Conservation (phyloP, 2,113 vertebrate genomes). For the Zosterops lateralis region DNA sequence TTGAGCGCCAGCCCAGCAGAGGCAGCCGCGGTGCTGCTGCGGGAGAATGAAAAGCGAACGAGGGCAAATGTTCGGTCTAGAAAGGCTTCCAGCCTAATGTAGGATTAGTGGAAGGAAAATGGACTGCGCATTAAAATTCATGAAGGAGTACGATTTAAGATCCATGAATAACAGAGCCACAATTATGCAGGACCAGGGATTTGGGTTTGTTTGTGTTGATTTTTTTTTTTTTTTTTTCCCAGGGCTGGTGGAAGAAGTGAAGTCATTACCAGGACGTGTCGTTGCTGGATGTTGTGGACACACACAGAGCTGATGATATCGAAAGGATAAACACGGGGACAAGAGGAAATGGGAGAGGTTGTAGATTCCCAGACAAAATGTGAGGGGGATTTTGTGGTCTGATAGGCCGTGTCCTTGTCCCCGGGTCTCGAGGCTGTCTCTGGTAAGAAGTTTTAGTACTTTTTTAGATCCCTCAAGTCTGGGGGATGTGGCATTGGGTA, state of each 20-base stretch:
- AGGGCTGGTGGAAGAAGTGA: slow-evolving; percentile 60
- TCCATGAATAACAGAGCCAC: slow-evolving; percentile 62
- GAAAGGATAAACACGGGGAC: not conserved
- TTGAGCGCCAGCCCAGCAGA: not conserved
- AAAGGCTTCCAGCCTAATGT: slow-evolving; percentile 50
- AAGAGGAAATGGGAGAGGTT: not conserved
- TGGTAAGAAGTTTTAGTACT: not conserved
- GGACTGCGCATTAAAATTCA: slow-evolving; percentile 72
- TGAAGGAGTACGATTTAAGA: slow-evolving; percentile 57
- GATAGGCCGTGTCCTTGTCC: not conserved
- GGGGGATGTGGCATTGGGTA: rapidly evolving
- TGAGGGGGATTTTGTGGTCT: rapidly evolving
- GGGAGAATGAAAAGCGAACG: slow-evolving; percentile 2
- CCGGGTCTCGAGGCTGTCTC: not conserved
- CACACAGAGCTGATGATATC: rapidly evolving
- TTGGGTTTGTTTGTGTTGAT: not conserved
- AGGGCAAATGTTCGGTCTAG: not conserved
- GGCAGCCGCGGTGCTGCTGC: not conserved
- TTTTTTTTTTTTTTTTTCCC: slow-evolving; percentile 9
- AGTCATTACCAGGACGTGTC: slow-evolving; percentile 35
- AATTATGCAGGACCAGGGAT: slow-evolving; percentile 38
- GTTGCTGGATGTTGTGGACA: not conserved
- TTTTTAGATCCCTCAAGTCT: not conserved
- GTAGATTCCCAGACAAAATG: not conserved
- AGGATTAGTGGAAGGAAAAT: slow-evolving; percentile 64